These are phyloP conservation scores for Panagrolaimus sp. DNA, from an alignment of 1,140 invertebrate species.

Conservation along the genomic window DNA sequence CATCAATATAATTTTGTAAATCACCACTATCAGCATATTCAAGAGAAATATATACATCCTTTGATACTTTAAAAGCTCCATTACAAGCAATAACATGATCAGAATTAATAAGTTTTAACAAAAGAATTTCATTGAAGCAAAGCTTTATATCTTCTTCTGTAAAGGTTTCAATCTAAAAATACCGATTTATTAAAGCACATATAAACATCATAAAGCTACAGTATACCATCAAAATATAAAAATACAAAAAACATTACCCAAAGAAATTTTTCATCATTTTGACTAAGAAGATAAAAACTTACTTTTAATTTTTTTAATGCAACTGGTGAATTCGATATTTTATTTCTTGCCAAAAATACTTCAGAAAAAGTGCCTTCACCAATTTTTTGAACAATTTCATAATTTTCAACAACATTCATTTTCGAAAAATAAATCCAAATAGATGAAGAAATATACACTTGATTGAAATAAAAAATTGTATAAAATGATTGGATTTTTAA, in stretches of 20 bases:
- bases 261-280: too few relatives aligned
- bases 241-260: too few relatives aligned
- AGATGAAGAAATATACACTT: too few relatives aligned
- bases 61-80: conserved; percentile 69
- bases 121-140: conserved; percentile 69
- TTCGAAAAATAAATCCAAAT: too few relatives aligned
- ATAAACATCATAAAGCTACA: neutral
- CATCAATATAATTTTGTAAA: conserved; percentile 69
- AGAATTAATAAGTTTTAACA: conserved; percentile 71
- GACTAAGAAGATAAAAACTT: neutral
- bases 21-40: conserved; percentile 75
- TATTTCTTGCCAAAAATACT: neutral
- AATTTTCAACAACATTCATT: neutral
- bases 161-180: conserved; percentile 66
- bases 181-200: neutral
- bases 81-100: conserved; percentile 72
- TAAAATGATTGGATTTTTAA: too few relatives aligned
- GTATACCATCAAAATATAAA: neutral
- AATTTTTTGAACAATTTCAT: neutral
- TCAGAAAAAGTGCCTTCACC: neutral
- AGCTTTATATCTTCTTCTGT: conserved; percentile 67
- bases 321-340: neutral
- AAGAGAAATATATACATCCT: conserved; percentile 69
- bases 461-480: too few relatives aligned
- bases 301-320: neutral